Base-by-base conservation (phyloP, 2,888 invertebrate genomes). In the Nysson spinosus region DNA sequence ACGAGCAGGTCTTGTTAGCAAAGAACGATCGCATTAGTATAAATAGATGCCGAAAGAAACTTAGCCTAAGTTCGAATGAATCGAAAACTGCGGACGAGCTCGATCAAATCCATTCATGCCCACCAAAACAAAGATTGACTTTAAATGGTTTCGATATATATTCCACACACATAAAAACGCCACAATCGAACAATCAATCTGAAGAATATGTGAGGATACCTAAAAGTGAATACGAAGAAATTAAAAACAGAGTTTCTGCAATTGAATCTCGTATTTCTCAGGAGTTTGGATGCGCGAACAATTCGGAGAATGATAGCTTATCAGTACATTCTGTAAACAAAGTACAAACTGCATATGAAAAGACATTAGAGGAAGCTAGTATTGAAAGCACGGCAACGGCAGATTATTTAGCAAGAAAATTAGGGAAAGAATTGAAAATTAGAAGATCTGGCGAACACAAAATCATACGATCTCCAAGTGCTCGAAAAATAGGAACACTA, bases 381-480 rank as follows among this genome's bases (percentile, higher is more conserved):
- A 91, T 91, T 82, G 87, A 92, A 43, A 89, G 88, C 75, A 91
- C 91, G 55, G 89, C 91, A 0, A 91, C 90, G 1, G 91, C 93
- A 0, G 94, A 94, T 78, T 91, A 93, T 65, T 87, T 95, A 61
- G 94, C 94, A 1, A 90, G 91, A 60, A 89, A 92, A 60, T 87
- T 95, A 34, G 93, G 93, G 75, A 91, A 91, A 78, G 94, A 94
- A 83, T 84, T 95, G 37, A 93, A 93, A 83, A 94, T 94, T 54
- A 88, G 94, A 56, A 90, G 92, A 37, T 93, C 91, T 58, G 89
- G 89, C 26, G 93, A 94, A 76, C 90, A 91, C 46, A 92, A 92
- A 79, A 90, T 94, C 4, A 93, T 94, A 63, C 88, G 94, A 69
- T 95, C 95, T 0, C 95, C 95, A 0, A 95, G 94, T 83, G 94